Percentiles rank a stretch among this genome's conserved stretches.
Evolutionary conservation across 1,140 invertebrate genomes (phyloP).

Genomic region (Nephila pilipes): DNA sequence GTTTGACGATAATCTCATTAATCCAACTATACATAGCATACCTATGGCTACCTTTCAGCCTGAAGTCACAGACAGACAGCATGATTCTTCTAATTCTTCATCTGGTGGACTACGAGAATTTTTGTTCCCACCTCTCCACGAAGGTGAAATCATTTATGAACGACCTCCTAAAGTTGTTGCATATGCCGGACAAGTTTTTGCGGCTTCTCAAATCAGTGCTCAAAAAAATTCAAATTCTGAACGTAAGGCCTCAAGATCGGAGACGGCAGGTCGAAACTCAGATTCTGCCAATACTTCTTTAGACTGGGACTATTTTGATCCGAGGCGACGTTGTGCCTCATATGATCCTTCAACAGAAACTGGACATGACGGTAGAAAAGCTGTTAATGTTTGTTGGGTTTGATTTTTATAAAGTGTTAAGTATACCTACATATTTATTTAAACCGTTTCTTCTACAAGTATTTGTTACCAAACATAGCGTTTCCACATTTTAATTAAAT

Average conservation of each 20-base stretch:
- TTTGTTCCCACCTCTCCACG: background rate
- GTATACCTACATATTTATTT: too few species aligned
- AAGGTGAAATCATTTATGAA: constrained; percentile 21
- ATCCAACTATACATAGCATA: background rate
- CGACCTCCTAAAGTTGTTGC: constrained; percentile 20
- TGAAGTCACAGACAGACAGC: background rate
- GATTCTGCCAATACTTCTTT: background rate
- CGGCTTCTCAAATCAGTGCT: background rate
- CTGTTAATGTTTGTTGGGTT: constrained; percentile 56
- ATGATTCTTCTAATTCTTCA: constrained; percentile 32
- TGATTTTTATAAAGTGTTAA: constrained; percentile 34
- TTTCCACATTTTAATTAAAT: too few species aligned
- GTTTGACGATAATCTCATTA: background rate
- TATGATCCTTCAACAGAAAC: background rate
- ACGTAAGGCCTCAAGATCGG: background rate
- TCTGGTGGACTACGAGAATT: constrained; percentile 20
- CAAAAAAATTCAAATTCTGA: background rate
- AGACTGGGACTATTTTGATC: constrained; percentile 62
- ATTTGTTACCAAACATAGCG: background rate
- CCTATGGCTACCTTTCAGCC: constrained; percentile 33
- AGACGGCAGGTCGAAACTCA: background rate
- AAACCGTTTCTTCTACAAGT: background rate
- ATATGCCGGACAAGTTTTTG: constrained; percentile 27
- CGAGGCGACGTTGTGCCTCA: background rate
- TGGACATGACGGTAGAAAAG: background rate